These are phyloP conservation scores for Erebia aethiops DNA, from an alignment of 2,888 invertebrate species.

Conservation along the genomic window DNA sequence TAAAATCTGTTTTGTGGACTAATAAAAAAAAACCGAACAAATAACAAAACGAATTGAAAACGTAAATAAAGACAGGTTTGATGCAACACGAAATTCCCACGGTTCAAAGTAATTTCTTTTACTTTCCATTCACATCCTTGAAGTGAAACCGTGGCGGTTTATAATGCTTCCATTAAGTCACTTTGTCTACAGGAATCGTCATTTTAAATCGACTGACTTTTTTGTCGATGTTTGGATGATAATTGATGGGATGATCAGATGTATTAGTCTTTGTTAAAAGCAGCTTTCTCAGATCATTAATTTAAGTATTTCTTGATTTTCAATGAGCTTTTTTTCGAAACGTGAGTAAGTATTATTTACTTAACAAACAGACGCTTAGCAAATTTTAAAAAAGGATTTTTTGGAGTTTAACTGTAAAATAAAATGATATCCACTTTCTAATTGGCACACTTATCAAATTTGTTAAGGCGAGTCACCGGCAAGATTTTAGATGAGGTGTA, in stretches of 20 bases:
- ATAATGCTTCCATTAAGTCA: constrained; percentile 40
- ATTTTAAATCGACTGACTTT: constrained; percentile 36
- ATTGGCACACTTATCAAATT: no score
- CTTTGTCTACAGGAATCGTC: constrained; percentile 39
- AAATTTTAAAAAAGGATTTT: no score
- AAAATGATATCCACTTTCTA: no score
- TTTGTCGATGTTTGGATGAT: constrained; percentile 56
- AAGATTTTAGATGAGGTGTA: no score
- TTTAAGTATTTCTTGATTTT: neutral
- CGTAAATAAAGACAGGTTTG: constrained; percentile 1
- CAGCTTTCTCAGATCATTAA: constrained; percentile 39
- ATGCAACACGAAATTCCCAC: constrained; percentile 13
- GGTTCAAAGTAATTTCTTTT: constrained; percentile 17
- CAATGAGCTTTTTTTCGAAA: no score
- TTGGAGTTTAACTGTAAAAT: no score
- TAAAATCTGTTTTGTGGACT: no score
- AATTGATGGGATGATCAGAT: constrained; percentile 52
- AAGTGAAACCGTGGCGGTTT: constrained; percentile 44
- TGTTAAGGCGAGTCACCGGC: no score
- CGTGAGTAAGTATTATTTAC: no score
- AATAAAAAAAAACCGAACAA: neutral
- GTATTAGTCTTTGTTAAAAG: constrained; percentile 49
- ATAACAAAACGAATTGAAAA: constrained; percentile 6
- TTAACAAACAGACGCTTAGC: no score
- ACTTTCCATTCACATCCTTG: constrained; percentile 20